These are phyloP conservation scores for Merodon equestris DNA, from an alignment of 2,888 invertebrate genomes.

Conservation along the genomic window DNA sequence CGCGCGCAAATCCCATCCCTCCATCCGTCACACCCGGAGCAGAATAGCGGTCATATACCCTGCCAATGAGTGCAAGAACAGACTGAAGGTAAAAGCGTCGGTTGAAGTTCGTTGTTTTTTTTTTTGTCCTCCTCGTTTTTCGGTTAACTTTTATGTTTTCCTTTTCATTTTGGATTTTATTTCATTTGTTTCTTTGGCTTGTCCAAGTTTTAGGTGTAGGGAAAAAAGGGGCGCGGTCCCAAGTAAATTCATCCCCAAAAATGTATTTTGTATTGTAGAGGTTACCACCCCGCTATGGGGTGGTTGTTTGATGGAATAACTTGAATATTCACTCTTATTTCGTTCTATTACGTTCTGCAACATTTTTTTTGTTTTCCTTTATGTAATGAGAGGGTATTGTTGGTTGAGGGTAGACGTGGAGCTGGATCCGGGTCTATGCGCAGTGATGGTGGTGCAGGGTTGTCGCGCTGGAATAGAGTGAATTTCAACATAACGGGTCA, in stretches of 20 bases:
- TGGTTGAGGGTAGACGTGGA: constrained; percentile 8
- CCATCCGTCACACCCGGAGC: not conserved
- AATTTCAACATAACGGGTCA: constrained; percentile 50
- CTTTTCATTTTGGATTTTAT: constrained; percentile 10
- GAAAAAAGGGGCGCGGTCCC: constrained; percentile 58
- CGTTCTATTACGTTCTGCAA: no score
- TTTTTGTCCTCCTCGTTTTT: constrained; percentile 22
- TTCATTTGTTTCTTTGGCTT: not conserved
- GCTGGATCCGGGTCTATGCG: constrained; percentile 16
- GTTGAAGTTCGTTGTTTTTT: not conserved
- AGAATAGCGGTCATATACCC: constrained; percentile 52
- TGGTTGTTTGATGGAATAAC: no score
- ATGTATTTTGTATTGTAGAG: constrained; percentile 55
- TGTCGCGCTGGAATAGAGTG: constrained; percentile 18
- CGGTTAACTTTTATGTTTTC: constrained; percentile 26
- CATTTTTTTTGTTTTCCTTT: not conserved
- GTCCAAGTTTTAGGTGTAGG: constrained; percentile 8
- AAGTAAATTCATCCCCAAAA: constrained; percentile 67
- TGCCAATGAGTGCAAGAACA: constrained; percentile 27
- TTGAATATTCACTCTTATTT: no score
- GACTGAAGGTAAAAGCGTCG: constrained; percentile 25
- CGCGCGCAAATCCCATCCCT: constrained; percentile 29
- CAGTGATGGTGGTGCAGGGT: constrained; percentile 25
- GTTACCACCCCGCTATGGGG: not conserved
- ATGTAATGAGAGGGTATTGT: constrained; percentile 7